Evolutionary conservation across 2,113 vertebrate genomes (phyloP).

Genomic region (Toxostoma redivivum): DNA sequence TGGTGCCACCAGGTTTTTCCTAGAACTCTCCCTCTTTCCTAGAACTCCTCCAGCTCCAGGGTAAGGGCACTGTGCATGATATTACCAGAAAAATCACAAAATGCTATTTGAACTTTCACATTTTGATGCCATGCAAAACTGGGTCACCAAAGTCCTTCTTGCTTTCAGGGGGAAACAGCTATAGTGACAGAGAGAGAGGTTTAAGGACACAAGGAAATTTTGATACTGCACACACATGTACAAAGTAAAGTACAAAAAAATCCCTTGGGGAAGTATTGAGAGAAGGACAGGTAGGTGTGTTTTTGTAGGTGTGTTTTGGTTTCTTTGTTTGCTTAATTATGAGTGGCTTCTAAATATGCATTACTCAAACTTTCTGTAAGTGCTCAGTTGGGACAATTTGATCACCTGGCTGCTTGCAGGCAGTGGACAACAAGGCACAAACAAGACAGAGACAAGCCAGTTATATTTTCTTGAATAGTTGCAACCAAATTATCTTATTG

Average conservation of each 20-base stretch:
- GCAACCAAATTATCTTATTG: background rate
- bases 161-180: background rate
- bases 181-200: background rate
- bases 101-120: background rate
- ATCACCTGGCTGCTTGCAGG: background rate
- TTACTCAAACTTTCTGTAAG: background rate
- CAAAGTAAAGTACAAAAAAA: background rate
- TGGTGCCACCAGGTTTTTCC: background rate
- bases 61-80: fast-evolving
- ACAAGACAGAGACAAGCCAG: background rate
- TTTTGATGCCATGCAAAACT: background rate
- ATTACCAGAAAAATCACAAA: slow-evolving; percentile 28
- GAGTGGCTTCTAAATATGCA: background rate
- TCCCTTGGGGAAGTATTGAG: background rate
- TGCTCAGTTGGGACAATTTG: background rate
- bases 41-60: background rate
- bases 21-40: slow-evolving; percentile 40
- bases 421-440: background rate
- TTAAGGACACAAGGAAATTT: background rate
- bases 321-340: background rate
- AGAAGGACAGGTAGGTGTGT: background rate
- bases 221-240: background rate
- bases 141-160: background rate
- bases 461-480: background rate
- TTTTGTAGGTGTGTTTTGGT: background rate